These are phyloP conservation scores for Hexactinellida sp. DNA, from an alignment of 37 sponge, comb jelly and placozoan genomes.

Conservation along the genomic window DNA sequence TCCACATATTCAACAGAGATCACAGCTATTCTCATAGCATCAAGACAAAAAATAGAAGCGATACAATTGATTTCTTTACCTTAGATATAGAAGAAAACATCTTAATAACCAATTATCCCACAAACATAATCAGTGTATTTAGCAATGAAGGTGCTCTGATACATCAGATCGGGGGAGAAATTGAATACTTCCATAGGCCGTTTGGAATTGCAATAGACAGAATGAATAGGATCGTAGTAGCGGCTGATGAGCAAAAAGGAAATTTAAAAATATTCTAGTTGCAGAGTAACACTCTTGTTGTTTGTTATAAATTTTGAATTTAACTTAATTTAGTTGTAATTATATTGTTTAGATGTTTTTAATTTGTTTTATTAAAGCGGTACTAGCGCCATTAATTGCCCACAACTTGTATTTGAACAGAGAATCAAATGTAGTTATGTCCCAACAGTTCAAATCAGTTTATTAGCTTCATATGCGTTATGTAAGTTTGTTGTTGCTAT, in stretches of 20 bases:
- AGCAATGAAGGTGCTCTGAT: neutral
- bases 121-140: neutral
- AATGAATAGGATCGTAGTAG: neutral
- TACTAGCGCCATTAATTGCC: too few species aligned
- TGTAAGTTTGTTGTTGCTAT: too few species aligned
- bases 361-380: too few species aligned
- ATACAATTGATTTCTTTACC: neutral
- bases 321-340: too few species aligned
- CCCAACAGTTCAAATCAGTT: too few species aligned
- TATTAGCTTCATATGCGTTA: too few species aligned
- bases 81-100: neutral
- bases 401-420: too few species aligned
- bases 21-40: neutral
- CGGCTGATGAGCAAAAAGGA: neutral
- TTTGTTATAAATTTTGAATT: too few species aligned
- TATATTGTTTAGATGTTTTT: too few species aligned
- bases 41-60: neutral
- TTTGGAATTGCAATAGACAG: neutral
- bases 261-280: neutral
- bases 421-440: too few species aligned
- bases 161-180: neutral
- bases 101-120: neutral
- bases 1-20: neutral
- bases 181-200: neutral
- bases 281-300: neutral